Evolutionary conservation across 2,888 invertebrate species (phyloP), one percentile per base, ranked within the genome.

Genomic region (Standfussiana lucernea): DNA sequence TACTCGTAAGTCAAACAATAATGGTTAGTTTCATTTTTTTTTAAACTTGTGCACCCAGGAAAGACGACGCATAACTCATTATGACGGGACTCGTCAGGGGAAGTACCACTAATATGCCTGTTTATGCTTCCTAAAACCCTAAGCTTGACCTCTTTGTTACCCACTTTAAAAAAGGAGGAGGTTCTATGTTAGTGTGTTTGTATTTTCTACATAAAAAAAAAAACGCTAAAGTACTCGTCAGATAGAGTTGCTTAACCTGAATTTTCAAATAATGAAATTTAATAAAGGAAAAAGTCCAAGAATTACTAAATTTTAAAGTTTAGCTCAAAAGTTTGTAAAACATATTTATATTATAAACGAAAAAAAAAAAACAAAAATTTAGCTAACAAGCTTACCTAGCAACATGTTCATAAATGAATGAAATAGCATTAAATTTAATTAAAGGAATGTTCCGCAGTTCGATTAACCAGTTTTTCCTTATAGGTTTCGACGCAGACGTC

Each of bases 41-140:
- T 18, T 21, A 4, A 13, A 21, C 2, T 7, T n/a, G 64, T 62
- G 40, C n/a, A 64, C 40, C 62, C 62, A 59, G 18, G n/a, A 15
- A 24, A 28, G 59, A 59, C 59, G 77, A 45, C 24, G 24, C 77
- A 77, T 13, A 37, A 11, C 45, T 74, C 74, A 24, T 2, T 47
- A 8, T 37, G 45, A 77, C 77, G 77, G 24, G 37, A 59, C 37
- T 37, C 24, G 28, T 75, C 77, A 18, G 45, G 77, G 13, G 13
- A 61, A 61, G 32, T 77, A 74, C 15, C 32, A 56, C 35, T 56
- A 45, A 59, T 11, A 75, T 59, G 18, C 42, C 42, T 40, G 8
- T 42, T n/a, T 56, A 53, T n/a, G 50, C 32, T 72, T 37, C 5
- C 21, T 28, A 35, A 47, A n/a, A 37, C 62, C 37, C n/a, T 40